phyloP scores from a whole-genome alignment of 2,888 invertebrate species.

The Acrobeloides nanus region DNA sequence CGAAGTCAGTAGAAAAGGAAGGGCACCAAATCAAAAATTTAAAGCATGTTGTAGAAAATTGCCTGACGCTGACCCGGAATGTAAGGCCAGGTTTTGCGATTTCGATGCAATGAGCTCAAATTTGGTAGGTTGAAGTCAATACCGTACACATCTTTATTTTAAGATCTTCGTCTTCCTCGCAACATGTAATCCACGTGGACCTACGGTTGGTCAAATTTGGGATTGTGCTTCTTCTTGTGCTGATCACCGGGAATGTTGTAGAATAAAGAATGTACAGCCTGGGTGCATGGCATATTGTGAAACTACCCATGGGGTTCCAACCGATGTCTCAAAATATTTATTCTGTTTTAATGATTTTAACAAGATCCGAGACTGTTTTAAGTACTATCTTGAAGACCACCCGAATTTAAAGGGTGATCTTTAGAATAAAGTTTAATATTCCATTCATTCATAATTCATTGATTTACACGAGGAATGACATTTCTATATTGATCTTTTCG shows the following conservation, averaged over 20 bases:
- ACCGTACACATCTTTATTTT: too few relatives aligned
- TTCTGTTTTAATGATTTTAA: slow-evolving; percentile 47
- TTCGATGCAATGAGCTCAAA: slow-evolving; percentile 42
- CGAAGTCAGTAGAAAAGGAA: too few relatives aligned
- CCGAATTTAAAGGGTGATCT: slow-evolving; percentile 47
- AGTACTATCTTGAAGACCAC: slow-evolving; percentile 39
- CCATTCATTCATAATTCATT: too few relatives aligned
- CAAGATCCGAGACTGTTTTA: slow-evolving; percentile 48
- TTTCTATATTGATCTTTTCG: neutral
- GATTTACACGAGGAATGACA: neutral
- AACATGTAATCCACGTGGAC: slow-evolving; percentile 46
- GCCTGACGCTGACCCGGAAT: slow-evolving; percentile 48
- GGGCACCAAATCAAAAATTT: slow-evolving; percentile 41
- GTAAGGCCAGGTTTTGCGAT: slow-evolving; percentile 47
- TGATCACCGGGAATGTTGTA: slow-evolving; percentile 43
- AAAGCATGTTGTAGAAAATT: slow-evolving; percentile 43
- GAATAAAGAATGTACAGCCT: slow-evolving; percentile 18
- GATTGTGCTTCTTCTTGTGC: slow-evolving; percentile 49
- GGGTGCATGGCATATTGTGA: slow-evolving; percentile 51
- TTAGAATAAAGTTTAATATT: slow-evolving; percentile 21
- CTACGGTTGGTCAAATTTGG: slow-evolving; percentile 53
- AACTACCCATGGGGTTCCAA: slow-evolving; percentile 51
- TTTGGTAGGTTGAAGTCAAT: too few relatives aligned
- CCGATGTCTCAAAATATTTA: slow-evolving; percentile 46
- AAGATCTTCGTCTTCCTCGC: slow-evolving; percentile 44